Conservation (phyloP, 2,888 invertebrate species). For the Hypomecis punctinalis region DNA sequence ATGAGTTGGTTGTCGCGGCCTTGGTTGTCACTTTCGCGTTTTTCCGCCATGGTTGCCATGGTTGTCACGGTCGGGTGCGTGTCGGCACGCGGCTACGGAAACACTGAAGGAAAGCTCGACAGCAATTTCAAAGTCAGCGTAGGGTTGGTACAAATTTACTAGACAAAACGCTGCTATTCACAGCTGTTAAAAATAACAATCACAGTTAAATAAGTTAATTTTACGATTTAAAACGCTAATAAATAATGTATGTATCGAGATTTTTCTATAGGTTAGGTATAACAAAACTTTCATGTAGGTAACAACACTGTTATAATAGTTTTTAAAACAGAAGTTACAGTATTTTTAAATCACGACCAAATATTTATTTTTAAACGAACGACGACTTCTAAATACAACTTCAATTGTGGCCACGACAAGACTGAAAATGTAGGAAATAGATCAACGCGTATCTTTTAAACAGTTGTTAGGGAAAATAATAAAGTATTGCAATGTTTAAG, state of each 20-base stretch:
- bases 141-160: constrained; percentile 50
- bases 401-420: too few species aligned
- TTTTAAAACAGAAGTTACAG: too few species aligned
- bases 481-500: too few species aligned
- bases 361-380: too few species aligned
- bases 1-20: constrained; percentile 38
- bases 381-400: too few species aligned
- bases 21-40: constrained; percentile 21
- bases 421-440: background rate
- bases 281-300: too few species aligned
- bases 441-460: background rate
- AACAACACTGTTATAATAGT: too few species aligned
- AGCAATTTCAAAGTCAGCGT: constrained; percentile 62
- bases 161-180: constrained; percentile 3
- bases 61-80: constrained; percentile 41
- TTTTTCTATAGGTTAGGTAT: too few species aligned
- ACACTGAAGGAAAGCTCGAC: constrained; percentile 66
- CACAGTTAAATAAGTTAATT: too few species aligned
- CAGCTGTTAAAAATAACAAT: background rate
- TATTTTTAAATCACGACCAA: too few species aligned
- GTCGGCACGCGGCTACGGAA: constrained; percentile 42
- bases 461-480: background rate
- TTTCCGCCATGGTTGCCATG: constrained; percentile 22
- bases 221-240: too few species aligned
- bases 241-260: too few species aligned